Evolutionary conservation across 2,888 invertebrate species (phyloP), one percentile per base, ranked within the genome.

Genomic region (Colletes collaris): DNA sequence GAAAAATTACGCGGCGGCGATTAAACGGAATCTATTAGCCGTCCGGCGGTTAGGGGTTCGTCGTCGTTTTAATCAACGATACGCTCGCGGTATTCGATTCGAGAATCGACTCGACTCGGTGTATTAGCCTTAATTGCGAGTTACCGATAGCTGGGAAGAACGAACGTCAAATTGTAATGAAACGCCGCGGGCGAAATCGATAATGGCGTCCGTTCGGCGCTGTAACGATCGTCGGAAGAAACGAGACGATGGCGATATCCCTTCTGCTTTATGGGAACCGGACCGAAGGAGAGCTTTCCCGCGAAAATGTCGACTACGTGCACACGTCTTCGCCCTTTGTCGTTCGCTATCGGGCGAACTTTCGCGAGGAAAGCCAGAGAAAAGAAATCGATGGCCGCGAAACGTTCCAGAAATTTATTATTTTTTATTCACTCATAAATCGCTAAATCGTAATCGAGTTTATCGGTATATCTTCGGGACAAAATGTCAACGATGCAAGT

Each of bases 111-210:
- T 27, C 27, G 8, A 8, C 56, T 44, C 27, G 27, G 44, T 71
- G 58, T 40, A 71, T 79, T 59, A 69, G 59, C 59, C 19, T 63
- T 68, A 53, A 71, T 77, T 68, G 68, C 19, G 49, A 44, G 27
- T 76, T 40, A 52, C n/a, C 49, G 44, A 52, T 46, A 56, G 35
- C 0, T 37, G 35, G 13, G 64, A 46, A 6, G 6, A 52, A 55
- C 13, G 13, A 52, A 52, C 55, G 8, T 55, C 8, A 5, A 67
- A 40, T 58, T 7, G 27, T 16, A 50, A 73, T 37, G 13, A 37
- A 49, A 62, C 72, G 56, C 16, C 19, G 19, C 10, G 5, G 6
- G 13, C 13, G 13, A 52, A 58, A 52, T 56, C 27, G 37, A 66
- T 58, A 50, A 73, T 66, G 50, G 16, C 11, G 7, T 58, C 44